These are phyloP conservation scores for Orchesella cincta DNA, from an alignment of 1,140 invertebrate genomes.

Conservation along the genomic window DNA sequence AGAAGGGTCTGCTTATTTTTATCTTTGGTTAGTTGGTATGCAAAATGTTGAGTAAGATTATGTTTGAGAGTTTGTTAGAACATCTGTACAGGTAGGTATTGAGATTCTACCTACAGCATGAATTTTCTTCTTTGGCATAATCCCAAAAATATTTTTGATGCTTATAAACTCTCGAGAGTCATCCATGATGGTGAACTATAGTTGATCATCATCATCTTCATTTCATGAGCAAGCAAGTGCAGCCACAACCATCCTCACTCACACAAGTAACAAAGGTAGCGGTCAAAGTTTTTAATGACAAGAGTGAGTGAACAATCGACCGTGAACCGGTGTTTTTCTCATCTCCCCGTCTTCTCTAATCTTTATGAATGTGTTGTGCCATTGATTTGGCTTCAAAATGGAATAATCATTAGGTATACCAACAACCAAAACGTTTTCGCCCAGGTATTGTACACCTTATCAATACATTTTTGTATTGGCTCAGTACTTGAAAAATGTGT, in stretches of 20 bases:
- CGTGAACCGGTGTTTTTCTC: slow-evolving; percentile 5
- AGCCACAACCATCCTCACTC: background rate
- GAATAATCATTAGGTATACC: no score
- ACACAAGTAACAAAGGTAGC: background rate
- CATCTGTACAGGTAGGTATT: no score
- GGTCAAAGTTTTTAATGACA: slow-evolving; percentile 11
- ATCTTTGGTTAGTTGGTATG: background rate
- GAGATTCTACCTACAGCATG: background rate
- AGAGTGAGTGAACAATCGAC: slow-evolving; percentile 17
- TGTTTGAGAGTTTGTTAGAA: background rate
- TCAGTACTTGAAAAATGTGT: no score
- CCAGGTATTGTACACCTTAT: no score
- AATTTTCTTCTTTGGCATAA: background rate
- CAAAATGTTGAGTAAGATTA: background rate
- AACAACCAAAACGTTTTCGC: no score
- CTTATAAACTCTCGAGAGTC: background rate
- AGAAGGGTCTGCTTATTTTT: background rate
- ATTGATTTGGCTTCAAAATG: no score
- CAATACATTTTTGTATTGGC: no score
- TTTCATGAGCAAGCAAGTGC: background rate
- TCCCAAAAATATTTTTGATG: background rate
- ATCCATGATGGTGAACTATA: background rate
- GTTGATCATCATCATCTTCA: background rate
- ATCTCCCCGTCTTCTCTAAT: background rate
- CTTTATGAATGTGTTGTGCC: background rate